A percentile compares a stretch with the other conserved stretches of the same genome.
Evolutionary conservation across 2,888 invertebrate genomes (phyloP).

Genomic region (Protonemura montana): DNA sequence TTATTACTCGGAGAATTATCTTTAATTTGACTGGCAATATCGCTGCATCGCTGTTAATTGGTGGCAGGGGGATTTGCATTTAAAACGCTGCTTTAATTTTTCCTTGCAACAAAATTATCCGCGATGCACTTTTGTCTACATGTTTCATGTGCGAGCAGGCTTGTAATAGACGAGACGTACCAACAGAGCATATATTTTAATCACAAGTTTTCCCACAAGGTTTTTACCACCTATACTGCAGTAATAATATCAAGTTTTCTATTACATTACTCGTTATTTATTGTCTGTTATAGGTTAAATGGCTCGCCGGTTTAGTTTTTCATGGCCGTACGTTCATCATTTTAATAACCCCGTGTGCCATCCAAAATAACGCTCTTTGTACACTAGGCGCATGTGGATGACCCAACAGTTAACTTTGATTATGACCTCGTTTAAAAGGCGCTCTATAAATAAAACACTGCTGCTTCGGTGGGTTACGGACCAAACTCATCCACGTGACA

Average conservation of each 20-base stretch:
- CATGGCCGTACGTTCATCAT: background rate
- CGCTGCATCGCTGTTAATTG: conserved; percentile 29
- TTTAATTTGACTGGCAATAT: conserved; percentile 34
- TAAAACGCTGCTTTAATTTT: conserved; percentile 32
- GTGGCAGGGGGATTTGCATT: conserved; percentile 23
- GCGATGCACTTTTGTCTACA: background rate
- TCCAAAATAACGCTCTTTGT: no score
- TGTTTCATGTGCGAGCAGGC: background rate
- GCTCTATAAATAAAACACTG: no score
- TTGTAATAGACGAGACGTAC: background rate
- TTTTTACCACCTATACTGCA: background rate
- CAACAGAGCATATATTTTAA: background rate
- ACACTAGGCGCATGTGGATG: no score
- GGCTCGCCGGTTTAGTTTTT: background rate
- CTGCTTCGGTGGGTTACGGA: no score
- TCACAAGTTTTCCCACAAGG: background rate
- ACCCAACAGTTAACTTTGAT: no score
- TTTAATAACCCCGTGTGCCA: background rate
- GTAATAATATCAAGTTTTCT: background rate
- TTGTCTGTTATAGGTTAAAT: background rate
- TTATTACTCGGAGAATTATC: conserved; percentile 33
- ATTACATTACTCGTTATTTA: background rate
- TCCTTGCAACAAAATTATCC: conserved; percentile 30
- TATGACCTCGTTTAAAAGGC: no score
- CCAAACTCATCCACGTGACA: no score